These are phyloP conservation scores for Knipowitschia caucasica DNA, from an alignment of 2,797 vertebrate species.

Conservation along the genomic window DNA sequence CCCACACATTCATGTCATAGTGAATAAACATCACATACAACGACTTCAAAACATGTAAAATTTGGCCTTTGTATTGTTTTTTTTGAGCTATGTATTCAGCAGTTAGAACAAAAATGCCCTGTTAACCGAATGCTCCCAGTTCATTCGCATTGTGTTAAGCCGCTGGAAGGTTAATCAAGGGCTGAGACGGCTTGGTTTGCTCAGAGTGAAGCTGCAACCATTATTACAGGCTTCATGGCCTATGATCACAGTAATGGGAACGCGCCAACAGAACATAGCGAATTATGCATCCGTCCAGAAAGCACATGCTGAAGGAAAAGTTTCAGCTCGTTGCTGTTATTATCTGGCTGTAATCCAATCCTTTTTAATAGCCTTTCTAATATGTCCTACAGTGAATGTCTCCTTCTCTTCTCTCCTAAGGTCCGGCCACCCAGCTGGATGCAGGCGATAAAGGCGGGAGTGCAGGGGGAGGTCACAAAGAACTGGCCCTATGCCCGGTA, in stretches of 20 bases:
- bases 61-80: not conserved
- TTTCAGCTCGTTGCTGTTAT: constrained; percentile 57
- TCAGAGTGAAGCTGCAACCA: constrained; percentile 36
- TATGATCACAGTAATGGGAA: constrained; percentile 62
- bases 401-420: constrained; percentile 29
- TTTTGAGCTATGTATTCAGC: not conserved
- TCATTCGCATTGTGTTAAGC: constrained; percentile 12
- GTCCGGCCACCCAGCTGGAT: constrained; percentile 37
- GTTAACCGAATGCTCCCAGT: not conserved
- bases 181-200: constrained; percentile 31
- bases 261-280: constrained; percentile 50
- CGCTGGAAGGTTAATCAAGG: constrained; percentile 54
- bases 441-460: constrained; percentile 42
- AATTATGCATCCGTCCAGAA: constrained; percentile 51
- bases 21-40: too few relatives aligned
- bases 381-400: constrained; percentile 40
- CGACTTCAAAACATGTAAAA: too few relatives aligned
- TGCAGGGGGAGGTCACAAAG: constrained; percentile 25
- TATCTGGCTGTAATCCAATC: constrained; percentile 60
- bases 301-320: constrained; percentile 47
- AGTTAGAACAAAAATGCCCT: constrained; percentile 12
- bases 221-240: constrained; percentile 63
- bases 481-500: constrained; percentile 36
- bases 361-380: constrained; percentile 49
- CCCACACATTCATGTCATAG: too few relatives aligned